Evolutionary conservation across 53 echinoderm and acorn worm genomes (phyloP).

Genomic region (Astropecten irregularis): DNA sequence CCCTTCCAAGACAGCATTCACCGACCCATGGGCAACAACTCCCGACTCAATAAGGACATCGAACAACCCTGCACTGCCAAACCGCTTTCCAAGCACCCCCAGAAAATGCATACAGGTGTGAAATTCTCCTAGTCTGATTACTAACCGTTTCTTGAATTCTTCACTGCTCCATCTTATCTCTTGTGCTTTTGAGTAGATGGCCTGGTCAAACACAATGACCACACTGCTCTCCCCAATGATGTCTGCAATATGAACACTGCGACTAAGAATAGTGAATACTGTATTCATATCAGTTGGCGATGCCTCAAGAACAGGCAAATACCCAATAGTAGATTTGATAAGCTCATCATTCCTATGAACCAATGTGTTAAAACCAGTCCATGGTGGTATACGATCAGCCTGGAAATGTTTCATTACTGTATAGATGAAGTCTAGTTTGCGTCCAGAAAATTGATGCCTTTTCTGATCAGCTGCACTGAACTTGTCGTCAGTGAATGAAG

Average conservation of each 20-base stretch:
- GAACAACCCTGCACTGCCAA: slow-evolving; percentile 47
- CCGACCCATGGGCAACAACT: slow-evolving; percentile 48
- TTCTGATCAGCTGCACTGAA: background rate
- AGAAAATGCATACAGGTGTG: slow-evolving; percentile 36
- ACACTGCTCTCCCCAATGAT: background rate
- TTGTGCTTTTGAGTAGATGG: slow-evolving; percentile 53
- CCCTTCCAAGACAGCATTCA: slow-evolving; percentile 45
- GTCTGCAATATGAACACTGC: slow-evolving; percentile 30
- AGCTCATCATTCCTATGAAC: slow-evolving; percentile 10
- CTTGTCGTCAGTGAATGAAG: background rate
- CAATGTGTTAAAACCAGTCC: slow-evolving; percentile 64
- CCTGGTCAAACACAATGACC: slow-evolving; percentile 55
- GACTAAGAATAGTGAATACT: slow-evolving; percentile 31
- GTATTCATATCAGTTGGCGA: slow-evolving; percentile 57
- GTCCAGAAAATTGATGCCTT: too few species aligned
- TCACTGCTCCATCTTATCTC: slow-evolving; percentile 37
- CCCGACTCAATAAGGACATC: slow-evolving; percentile 55
- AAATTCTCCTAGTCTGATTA: slow-evolving; percentile 46
- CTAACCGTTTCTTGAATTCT: background rate
- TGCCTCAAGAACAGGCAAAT: slow-evolving; percentile 43
- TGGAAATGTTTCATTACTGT: background rate
- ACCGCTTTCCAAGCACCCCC: slow-evolving; percentile 14
- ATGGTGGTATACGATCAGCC: slow-evolving; percentile 18
- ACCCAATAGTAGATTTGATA: slow-evolving; percentile 26
- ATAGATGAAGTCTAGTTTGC: background rate